Evolutionary conservation across 2,888 invertebrate species (phyloP), one percentile per base, ranked within the genome.

Genomic region (Mesorhabditis belari): DNA sequence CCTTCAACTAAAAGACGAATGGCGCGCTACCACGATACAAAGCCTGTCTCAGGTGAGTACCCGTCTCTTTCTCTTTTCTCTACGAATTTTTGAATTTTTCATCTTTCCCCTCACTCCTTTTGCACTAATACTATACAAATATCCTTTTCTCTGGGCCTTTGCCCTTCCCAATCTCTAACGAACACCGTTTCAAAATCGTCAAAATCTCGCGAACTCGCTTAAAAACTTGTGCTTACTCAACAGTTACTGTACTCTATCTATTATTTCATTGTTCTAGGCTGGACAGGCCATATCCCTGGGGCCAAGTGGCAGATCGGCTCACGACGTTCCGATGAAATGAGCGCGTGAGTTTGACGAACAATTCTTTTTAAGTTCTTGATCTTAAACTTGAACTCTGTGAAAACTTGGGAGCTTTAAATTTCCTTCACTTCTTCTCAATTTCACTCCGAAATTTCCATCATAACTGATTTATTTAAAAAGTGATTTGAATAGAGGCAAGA

Each of bases 201-300:
- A n/a, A 9, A 9, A 9, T 35, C 12, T 35, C n/a, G 44, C 44
- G 12, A 35, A 17, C 12, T 35, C 12, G 44, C 44, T 35, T 35
- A 9, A 9, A n/a, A n/a, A 2, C 44, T 35, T 17, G 44, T 35
- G 44, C 12, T 35, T 9, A 35, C 44, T n/a, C n/a, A n/a, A n/a
- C n/a, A n/a, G n/a, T n/a, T n/a, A n/a, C n/a, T n/a, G n/a, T n/a
- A n/a, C n/a, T n/a, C n/a, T n/a, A n/a, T n/a, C n/a, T n/a, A n/a
- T n/a, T n/a, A n/a, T n/a, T n/a, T n/a, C n/a, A n/a, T n/a, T n/a
- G n/a, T n/a, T 66, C 50, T 60, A 73, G 70, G 73, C 26, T 73
- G 68, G 35, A 69, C 73, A 44, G 73, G 73, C 5, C 70, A 73
- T 61, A 64, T 73, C 23, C 73, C 73, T 19, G 73, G 73, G 5